These are phyloP conservation scores for Drosophila nannoptera DNA, from an alignment of 1,140 invertebrate genomes.

Conservation along the genomic window DNA sequence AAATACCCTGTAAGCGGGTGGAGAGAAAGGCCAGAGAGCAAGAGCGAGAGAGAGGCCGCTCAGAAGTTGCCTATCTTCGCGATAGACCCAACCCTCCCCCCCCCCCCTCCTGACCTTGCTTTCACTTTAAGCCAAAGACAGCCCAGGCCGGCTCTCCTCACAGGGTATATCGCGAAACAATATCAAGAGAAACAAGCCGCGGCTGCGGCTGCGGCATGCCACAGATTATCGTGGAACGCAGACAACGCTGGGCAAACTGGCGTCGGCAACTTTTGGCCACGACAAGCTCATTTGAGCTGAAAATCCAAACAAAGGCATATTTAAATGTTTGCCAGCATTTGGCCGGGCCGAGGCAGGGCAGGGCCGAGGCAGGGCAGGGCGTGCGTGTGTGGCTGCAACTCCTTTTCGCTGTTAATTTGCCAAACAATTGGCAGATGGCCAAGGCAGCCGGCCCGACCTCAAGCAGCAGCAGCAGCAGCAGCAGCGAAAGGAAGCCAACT, in stretches of 20 bases:
- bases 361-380: conserved; percentile 20
- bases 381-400: conserved; percentile 22
- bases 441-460: conserved; percentile 43
- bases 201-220: conserved; percentile 14
- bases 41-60: no score
- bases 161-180: conserved; percentile 17
- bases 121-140: background rate
- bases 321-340: conserved; percentile 72
- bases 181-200: conserved; percentile 18
- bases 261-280: conserved; percentile 45
- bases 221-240: conserved; percentile 45
- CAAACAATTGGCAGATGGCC: conserved; percentile 75
- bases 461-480: conserved; percentile 12
- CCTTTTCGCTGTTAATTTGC: conserved; percentile 74
- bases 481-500: conserved; percentile 41
- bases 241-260: conserved; percentile 29
- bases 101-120: background rate
- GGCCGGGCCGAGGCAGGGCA: conserved; percentile 30
- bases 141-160: no score
- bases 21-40: background rate
- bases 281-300: conserved; percentile 51
- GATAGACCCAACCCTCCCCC: no score
- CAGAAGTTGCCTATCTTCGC: no score
- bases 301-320: conserved; percentile 74
- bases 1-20: background rate